Evolutionary conservation across 1,140 invertebrate species (phyloP), one percentile per base, ranked within the genome.

Genomic region (Elymnias hypermnestra): DNA sequence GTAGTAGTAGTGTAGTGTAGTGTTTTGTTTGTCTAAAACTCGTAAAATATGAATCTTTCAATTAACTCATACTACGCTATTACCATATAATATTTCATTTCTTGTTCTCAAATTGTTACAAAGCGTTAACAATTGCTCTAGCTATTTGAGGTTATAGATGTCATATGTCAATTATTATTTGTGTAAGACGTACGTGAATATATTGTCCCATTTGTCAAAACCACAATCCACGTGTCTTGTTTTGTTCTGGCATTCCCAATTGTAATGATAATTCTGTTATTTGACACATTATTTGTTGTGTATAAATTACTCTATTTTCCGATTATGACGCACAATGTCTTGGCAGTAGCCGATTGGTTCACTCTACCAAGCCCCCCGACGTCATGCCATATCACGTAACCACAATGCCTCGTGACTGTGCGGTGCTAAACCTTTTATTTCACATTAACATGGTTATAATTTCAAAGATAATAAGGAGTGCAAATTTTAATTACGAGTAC

Each of bases 331-430:
- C 55, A 62, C 17, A 15, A 23, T 29, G 33, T 41, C 56, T 15
- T 69, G 72, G 63, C 72, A 53, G 28, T 6, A 44, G 41, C 49
- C 64, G 67, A 82, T 82, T 78, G 77, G 77, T 41, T 22, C 52
- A 33, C 40, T 9, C 33, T 39, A 76, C 65, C 72, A 72, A 76
- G 74, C 77, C 77, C 64, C 71, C 69, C 14, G 22, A 63, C 72
- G 72, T 77, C 73, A 75, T 44, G 10, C 57, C 26, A 19, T 51
- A 46, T 43, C 47, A 52, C 45, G 47, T 47, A 45, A 39, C 50
- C 47, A 52, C 46, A 59, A 51, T 52, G 15, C 52, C 57, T 65
- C 53, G 53, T 65, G 57, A 65, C 60, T 13, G 1, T 8, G 13
- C 8, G 3, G 6, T 6, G 25, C 10, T 10, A 21, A 31, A 25